phyloP scores from a whole-genome alignment of 2,888 invertebrate species.

The Agrotis segetum region DNA sequence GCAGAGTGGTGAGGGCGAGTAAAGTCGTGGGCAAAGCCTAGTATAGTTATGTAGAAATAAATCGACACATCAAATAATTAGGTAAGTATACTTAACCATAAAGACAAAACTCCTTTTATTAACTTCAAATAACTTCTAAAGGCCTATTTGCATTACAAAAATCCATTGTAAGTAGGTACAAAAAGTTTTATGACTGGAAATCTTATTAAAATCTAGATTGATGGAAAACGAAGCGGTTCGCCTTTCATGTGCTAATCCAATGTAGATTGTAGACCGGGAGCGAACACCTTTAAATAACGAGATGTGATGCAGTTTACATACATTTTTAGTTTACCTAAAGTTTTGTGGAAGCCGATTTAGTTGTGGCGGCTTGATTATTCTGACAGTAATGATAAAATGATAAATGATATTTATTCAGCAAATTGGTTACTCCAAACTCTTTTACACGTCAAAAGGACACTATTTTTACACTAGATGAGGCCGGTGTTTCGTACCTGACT shows the following conservation, averaged over 20 bases:
- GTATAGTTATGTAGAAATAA: too few species aligned
- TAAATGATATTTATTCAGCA: too few species aligned
- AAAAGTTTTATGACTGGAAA: slow-evolving; percentile 44
- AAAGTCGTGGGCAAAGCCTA: too few species aligned
- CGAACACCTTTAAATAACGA: slow-evolving; percentile 12
- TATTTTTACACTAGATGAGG: too few species aligned
- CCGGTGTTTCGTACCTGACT: too few species aligned
- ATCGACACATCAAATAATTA: too few species aligned
- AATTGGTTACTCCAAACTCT: too few species aligned
- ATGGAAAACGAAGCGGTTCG: slow-evolving; percentile 38
- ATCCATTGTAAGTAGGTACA: slow-evolving; percentile 19
- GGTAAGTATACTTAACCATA: background rate
- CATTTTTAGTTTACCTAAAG: background rate
- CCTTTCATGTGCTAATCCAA: slow-evolving; percentile 62
- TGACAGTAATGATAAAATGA: too few species aligned
- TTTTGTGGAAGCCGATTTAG: background rate
- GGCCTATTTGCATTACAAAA: slow-evolving; percentile 18
- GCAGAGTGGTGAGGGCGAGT: too few species aligned
- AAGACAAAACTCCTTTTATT: background rate
- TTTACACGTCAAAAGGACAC: too few species aligned
- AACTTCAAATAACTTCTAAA: background rate
- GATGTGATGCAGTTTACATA: slow-evolving; percentile 28
- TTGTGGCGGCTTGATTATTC: background rate
- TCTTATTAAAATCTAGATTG: slow-evolving; percentile 58
- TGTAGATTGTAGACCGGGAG: slow-evolving; percentile 49